Evolutionary conservation across 2,888 invertebrate species (phyloP), one percentile per base, ranked within the genome.

Genomic region (Andrena dorsata): DNA sequence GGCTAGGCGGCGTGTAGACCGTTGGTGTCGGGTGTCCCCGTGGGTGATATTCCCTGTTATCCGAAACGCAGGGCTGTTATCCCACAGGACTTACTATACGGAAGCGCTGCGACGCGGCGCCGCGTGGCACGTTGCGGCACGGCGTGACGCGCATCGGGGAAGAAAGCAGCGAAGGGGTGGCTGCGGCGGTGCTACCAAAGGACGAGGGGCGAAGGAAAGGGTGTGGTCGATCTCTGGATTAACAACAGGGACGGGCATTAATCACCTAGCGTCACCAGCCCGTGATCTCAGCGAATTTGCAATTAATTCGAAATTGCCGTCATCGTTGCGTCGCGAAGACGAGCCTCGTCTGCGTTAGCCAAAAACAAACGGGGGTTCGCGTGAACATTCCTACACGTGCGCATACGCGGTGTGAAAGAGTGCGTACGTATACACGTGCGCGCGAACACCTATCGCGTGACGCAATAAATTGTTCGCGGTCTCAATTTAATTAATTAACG

Each of bases 31-130:
- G 84, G 76, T 88, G 87, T 88, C 87, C 87, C 82, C 82, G 87
- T 78, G 88, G 84, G 91, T 92, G 92, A 93, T 92, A 93, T 92
- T 92, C 93, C 90, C 91, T 91, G 93, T 93, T 93, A 93, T 93
- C 92, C 93, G 93, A 92, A 93, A 92, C 93, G 92, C 92, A 91
- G 90, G 91, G 92, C 90, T 91, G 93, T 92, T 93, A 93, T 93
- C 93, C 93, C 93, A 91, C 92, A 92, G 92, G 92, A 93, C 92
- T 93, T 93, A 93, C 91, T 91, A 90, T 89, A 88, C 88, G 88
- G 85, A 88, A 88, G 90, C 86, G 85, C 81, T 63, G 69, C 80
- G 81, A 16, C 20, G 82, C 80, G 80, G 47, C 73, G 81, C 69
- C 28, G 23, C 73, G 79, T 61, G 80, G 76, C 41, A 16, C 41